These are phyloP conservation scores for Drepanosiphum platanoidis DNA, from an alignment of 2,888 invertebrate genomes.

Conservation along the genomic window DNA sequence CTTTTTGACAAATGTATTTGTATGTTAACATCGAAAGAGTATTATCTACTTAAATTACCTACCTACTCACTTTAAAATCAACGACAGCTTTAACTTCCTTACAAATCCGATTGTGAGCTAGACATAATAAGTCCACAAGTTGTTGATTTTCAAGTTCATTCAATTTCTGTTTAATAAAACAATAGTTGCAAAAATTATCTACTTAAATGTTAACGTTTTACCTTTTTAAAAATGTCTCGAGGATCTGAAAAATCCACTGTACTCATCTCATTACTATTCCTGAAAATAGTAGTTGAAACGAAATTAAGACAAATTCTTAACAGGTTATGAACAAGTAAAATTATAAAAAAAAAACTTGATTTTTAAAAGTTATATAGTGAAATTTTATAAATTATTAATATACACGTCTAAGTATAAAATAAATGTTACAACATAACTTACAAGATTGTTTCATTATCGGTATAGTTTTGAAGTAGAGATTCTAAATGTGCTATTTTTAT, in stretches of 20 bases:
- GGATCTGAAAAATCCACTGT: conserved; percentile 23
- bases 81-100: background rate
- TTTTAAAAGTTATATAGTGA: background rate
- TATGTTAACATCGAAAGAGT: background rate
- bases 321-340: background rate
- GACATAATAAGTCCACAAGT: conserved; percentile 2
- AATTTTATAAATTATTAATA: background rate
- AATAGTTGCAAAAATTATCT: background rate
- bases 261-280: background rate
- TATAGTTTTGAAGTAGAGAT: background rate
- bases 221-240: conserved; percentile 22
- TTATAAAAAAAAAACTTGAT: too few species aligned
- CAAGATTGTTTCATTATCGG: background rate
- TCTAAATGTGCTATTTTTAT: conserved; percentile 29
- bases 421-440: background rate
- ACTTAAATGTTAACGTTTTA: background rate
- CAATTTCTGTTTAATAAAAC: conserved; percentile 31
- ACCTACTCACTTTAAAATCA: conserved; percentile 32
- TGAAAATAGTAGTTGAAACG: background rate
- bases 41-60: background rate
- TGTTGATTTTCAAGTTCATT: conserved; percentile 37
- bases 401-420: too few species aligned
- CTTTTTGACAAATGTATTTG: background rate
- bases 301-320: background rate
- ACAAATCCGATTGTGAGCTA: conserved; percentile 39